A percentile compares a stretch with the other conserved stretches of the same genome.
Conservation (phyloP, 1,140 invertebrate genomes). For the Drosophila kurseongensis region DNA sequence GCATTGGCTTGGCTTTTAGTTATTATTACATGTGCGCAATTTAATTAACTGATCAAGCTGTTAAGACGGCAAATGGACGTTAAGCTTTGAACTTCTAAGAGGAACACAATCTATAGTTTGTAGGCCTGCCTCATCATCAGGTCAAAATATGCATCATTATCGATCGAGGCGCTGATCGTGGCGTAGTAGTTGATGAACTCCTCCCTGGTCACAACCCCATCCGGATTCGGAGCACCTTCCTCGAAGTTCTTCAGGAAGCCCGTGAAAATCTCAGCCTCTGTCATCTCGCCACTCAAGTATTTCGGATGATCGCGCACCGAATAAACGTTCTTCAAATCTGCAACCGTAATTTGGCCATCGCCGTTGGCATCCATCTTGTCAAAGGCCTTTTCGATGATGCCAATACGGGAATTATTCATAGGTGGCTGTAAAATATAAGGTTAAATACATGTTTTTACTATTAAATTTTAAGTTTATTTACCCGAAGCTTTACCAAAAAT, state of each 20-base stretch:
- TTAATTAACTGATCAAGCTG: slow-evolving; percentile 25
- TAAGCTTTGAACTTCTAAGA: neutral
- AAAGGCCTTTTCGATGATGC: slow-evolving; percentile 93
- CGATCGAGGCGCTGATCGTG: slow-evolving; percentile 96
- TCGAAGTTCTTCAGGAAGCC: slow-evolving; percentile 96
- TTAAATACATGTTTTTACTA: neutral
- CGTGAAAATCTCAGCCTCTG: slow-evolving; percentile 92
- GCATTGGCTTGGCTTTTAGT: slow-evolving; percentile 36
- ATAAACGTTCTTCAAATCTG: slow-evolving; percentile 88
- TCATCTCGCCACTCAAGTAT: slow-evolving; percentile 95
- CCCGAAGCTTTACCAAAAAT: slow-evolving; percentile 93
- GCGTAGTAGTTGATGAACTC: slow-evolving; percentile 98
- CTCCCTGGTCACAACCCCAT: slow-evolving; percentile 94
- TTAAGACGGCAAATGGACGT: slow-evolving; percentile 31
- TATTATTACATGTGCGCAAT: slow-evolving; percentile 11
- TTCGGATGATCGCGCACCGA: slow-evolving; percentile 82
- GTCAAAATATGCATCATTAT: slow-evolving; percentile 97
- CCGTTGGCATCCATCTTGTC: slow-evolving; percentile 94
- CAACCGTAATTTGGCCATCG: slow-evolving; percentile 93
- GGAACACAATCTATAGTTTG: slow-evolving; percentile 88
- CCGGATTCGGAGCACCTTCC: slow-evolving; percentile 87
- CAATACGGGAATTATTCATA: slow-evolving; percentile 90
- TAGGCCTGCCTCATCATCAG: slow-evolving; percentile 96
- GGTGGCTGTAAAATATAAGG: slow-evolving; percentile 88
- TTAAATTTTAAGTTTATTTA: slow-evolving; percentile 85